Base-by-base conservation (phyloP, 2,888 invertebrate species). In the Hypolimnas misippus region DNA sequence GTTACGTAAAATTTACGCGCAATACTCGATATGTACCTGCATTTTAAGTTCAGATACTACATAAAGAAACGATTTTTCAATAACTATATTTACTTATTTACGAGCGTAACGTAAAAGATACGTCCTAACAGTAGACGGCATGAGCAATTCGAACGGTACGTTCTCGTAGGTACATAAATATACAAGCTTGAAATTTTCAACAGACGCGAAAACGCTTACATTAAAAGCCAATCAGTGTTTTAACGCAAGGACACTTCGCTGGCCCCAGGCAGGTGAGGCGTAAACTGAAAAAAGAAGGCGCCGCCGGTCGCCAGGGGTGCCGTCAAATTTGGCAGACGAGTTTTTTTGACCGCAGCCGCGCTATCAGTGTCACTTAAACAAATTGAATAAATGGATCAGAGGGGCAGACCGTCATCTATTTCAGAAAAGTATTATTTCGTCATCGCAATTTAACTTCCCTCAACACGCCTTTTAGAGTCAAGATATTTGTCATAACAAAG, bases 1-100 rank as follows among this genome's bases (percentile, higher is more conserved):
- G 92, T 92, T 92, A 92, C 92, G 92, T 91, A 91, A 91, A 91
- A 91, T 91, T 91, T 91, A 91, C 92, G 90, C 90, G 89, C 87
- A 89, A 89, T 87, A 89, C 85, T 86, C 87, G 79, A 89, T 91
- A 74, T 73, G 70, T 75, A 89, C 89, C 87, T 89, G 91, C 91
- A 88, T n/a, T 88, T 88, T 73, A 84, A 83, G 87, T 85, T 86
- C 85, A 81, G 82, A 83, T 86, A 33, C 59, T 65, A 69, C 56
- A 56, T 65, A 66, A 63, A 54, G 25, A 46, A 59, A 46, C 21
- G 16, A 21, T 50, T 38, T 25, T 40, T 12, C 21, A 21, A 21
- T 21, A 1, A 46, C 5, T 25, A n/a, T 46, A 21, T 16, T 46
- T 25, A 5, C 46, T 21, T 25, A 21, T 46, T 3, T 16, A 17